Conservation (phyloP, 1,140 invertebrate species). For the Euwallacea fornicatus region DNA sequence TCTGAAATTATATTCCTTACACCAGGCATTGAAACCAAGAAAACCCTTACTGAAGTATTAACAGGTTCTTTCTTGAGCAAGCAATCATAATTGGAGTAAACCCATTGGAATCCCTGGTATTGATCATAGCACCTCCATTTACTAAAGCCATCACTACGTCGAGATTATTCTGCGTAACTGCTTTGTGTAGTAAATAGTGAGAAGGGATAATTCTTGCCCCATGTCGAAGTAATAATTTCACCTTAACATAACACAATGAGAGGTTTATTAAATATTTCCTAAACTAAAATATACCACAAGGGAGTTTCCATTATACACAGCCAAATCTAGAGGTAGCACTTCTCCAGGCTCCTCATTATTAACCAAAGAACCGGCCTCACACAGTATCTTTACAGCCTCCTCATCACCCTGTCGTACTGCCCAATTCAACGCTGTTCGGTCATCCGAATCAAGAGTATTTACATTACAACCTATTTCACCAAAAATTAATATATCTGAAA, state of each 20-base stretch:
- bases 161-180: slow-evolving; percentile 56
- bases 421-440: slow-evolving; percentile 60
- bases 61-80: slow-evolving; percentile 58
- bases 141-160: slow-evolving; percentile 58
- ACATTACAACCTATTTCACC: slow-evolving; percentile 56
- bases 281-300: slow-evolving; percentile 25
- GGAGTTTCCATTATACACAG: slow-evolving; percentile 53
- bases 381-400: slow-evolving; percentile 56
- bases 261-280: background rate
- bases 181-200: slow-evolving; percentile 61
- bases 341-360: slow-evolving; percentile 62
- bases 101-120: slow-evolving; percentile 58
- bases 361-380: slow-evolving; percentile 58
- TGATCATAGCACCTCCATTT: slow-evolving; percentile 57
- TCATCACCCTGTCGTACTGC: slow-evolving; percentile 57
- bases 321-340: slow-evolving; percentile 59
- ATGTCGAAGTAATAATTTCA: slow-evolving; percentile 51
- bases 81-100: slow-evolving; percentile 66
- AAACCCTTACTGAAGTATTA: slow-evolving; percentile 53
- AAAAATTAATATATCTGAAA: background rate
- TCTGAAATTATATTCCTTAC: slow-evolving; percentile 18
- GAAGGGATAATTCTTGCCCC: slow-evolving; percentile 61
- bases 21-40: background rate
- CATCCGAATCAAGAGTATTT: slow-evolving; percentile 59
- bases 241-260: slow-evolving; percentile 15